Evolutionary conservation across 2,888 invertebrate genomes (phyloP), one percentile per base, ranked within the genome.

Genomic region (Apantesis nais): DNA sequence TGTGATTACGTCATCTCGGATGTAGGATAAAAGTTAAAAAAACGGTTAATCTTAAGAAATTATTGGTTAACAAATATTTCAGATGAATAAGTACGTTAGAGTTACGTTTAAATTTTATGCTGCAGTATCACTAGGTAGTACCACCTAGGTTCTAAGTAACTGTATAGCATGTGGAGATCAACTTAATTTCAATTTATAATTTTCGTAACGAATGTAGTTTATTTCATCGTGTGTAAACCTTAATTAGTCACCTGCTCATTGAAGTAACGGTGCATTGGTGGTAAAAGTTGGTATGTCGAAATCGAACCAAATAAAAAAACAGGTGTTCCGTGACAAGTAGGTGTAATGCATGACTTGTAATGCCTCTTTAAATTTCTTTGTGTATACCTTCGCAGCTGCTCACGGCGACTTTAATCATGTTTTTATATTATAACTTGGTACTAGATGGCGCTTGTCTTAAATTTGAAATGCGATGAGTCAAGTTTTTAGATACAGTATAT

Each of bases 1-100:
- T 60, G 39, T 31, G 29, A 34, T 73, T 67, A 34, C 66, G 69
- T 73, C 72, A 73, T 64, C 61, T 64, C 39, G 65, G 64, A 72
- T 68, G 41, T 65, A 64, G 25, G 25, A 62, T 48, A 39, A 37
- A 61, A 52, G 19, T 29, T 41, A 25, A 61, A 58, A 34, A 58
- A 29, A 67, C 5, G 22, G n/a, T 67, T 12, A 39, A 22, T 41
- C 44, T 44, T 25, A 25, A 29, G 58, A 60, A 67, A 48, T 64
- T 19, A 48, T 52, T 29, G 8, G 8, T 31, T 48, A 48, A 5
- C 14, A 29, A 65, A 29, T 16, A 34, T n/a, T 22, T 34, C n/a
- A 0, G 12, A n/a, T 8, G 41, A 16, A n/a, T 41, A 41, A 41
- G 25, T 41, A 34, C 16, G 41, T 5, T 25, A 22, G 34, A 34